A percentile compares a stretch with the other conserved stretches of the same genome.
Conservation (phyloP, 1,140 invertebrate genomes). For the Lasioglossum albipes region DNA sequence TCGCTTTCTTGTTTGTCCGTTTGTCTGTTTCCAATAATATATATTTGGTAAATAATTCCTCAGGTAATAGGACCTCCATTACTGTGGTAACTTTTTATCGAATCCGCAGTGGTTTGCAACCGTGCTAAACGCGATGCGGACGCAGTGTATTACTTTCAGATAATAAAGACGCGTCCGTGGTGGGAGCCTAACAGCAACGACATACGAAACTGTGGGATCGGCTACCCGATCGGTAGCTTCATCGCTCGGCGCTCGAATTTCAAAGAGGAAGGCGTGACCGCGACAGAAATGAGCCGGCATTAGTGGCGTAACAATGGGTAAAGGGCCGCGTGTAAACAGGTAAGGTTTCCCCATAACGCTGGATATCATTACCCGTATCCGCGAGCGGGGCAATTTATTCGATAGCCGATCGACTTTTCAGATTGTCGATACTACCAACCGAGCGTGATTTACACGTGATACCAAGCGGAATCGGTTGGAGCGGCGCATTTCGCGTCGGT, state of each 20-base stretch:
- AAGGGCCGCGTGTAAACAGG: slow-evolving; percentile 42
- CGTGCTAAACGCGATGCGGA: no score
- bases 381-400: slow-evolving; percentile 72
- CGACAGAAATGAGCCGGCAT: slow-evolving; percentile 26
- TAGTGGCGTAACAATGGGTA: slow-evolving; percentile 51
- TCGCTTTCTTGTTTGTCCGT: no score
- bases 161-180: no score
- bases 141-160: no score
- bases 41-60: no score
- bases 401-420: slow-evolving; percentile 75
- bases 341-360: slow-evolving; percentile 58
- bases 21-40: no score
- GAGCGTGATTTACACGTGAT: slow-evolving; percentile 54
- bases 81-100: no score
- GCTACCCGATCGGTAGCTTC: neutral
- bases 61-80: no score
- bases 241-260: slow-evolving; percentile 32
- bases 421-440: slow-evolving; percentile 59
- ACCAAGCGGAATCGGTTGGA: slow-evolving; percentile 18
- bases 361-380: slow-evolving; percentile 61
- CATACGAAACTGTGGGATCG: no score
- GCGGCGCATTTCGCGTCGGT: neutral
- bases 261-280: slow-evolving; percentile 20
- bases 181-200: no score
- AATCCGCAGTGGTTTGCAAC: no score